phyloP scores from a whole-genome alignment of 2,888 invertebrate species.

The Drosophila mercatorum region DNA sequence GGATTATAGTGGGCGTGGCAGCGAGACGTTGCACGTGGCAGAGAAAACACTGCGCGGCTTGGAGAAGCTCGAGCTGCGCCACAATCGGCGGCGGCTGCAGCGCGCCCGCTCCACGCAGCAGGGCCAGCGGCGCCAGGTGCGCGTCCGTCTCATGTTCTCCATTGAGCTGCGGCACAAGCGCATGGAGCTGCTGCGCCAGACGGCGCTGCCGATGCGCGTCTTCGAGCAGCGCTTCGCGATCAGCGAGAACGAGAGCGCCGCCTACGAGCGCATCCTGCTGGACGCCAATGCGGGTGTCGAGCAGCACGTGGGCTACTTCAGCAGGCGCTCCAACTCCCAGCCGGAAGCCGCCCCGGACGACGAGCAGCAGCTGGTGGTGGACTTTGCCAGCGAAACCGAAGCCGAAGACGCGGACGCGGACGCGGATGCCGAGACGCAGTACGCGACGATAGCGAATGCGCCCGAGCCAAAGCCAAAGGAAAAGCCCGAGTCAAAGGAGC shows the following conservation, averaged over 20 bases:
- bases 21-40: slow-evolving; percentile 18
- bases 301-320: slow-evolving; percentile 83
- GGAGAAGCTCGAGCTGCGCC: slow-evolving; percentile 81
- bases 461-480: not conserved
- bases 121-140: slow-evolving; percentile 86
- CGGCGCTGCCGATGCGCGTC: slow-evolving; percentile 77
- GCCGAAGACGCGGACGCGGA: slow-evolving; percentile 37
- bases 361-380: slow-evolving; percentile 64
- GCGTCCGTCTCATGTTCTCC: slow-evolving; percentile 89
- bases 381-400: slow-evolving; percentile 69
- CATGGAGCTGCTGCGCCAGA: slow-evolving; percentile 82
- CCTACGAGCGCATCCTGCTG: slow-evolving; percentile 76
- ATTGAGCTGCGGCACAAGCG: slow-evolving; percentile 86
- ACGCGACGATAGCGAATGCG: slow-evolving; percentile 56
- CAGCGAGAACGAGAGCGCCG: slow-evolving; percentile 75
- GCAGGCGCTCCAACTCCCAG: slow-evolving; percentile 32
- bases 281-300: slow-evolving; percentile 77
- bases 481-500: not conserved
- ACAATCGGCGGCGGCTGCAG: slow-evolving; percentile 84
- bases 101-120: slow-evolving; percentile 69
- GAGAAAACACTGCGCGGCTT: slow-evolving; percentile 74
- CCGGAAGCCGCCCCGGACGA: slow-evolving; percentile 18
- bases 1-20: slow-evolving; percentile 70
- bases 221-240: slow-evolving; percentile 77
- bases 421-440: slow-evolving; percentile 51